Base-by-base conservation (phyloP, 2,113 vertebrate species). In the Calypte anna region DNA sequence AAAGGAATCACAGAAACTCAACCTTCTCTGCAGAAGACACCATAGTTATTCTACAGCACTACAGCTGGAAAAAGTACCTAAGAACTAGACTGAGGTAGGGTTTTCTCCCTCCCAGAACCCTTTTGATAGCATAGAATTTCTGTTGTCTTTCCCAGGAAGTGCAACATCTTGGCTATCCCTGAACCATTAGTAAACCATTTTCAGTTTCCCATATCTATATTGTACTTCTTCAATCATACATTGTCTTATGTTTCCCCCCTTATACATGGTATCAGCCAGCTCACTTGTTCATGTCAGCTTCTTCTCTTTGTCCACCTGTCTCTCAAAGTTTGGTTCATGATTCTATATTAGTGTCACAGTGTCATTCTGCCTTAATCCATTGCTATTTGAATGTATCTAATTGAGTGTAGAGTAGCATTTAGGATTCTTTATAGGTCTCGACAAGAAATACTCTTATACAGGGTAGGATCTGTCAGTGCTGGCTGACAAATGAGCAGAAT, bases 1-100 rank as follows among this genome's bases (percentile, higher is more conserved):
- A 92, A 89, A 94, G 33, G n/a, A 89, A 82, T 85, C 18, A 1
- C 19, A 89, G 70, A 82, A 88, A 81, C 38, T 25, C 61, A 54
- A 43, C 30, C 53, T 11, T 77, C 81, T 86, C 88, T 69, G 36
- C 90, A 50, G 44, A 84, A 54, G 13, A 87, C 63, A 62, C 46
- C 27, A 13, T 23, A 90, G 67, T 0, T 4, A 80, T 68, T 55
- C 43, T 77, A 21, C 40, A 85, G 40, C 38, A 69, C 59, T 59
- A 40, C 54, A 50, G 4, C 16, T 14, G 55, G 58, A 75, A 90
- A 17, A 25, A 58, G 2, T 12, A 55, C 0, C 0, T 20, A n/a
- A 83, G 17, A 44, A 68, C 19, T 21, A 72, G 23, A 24, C 4
- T 83, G 25, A 9, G 76, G 8, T 11, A 6, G 30, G 20, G 7